Percentiles rank a stretch among this genome's conserved stretches.
Evolutionary conservation across 2,113 vertebrate genomes (phyloP).

Genomic region (Ciconia boyciana): DNA sequence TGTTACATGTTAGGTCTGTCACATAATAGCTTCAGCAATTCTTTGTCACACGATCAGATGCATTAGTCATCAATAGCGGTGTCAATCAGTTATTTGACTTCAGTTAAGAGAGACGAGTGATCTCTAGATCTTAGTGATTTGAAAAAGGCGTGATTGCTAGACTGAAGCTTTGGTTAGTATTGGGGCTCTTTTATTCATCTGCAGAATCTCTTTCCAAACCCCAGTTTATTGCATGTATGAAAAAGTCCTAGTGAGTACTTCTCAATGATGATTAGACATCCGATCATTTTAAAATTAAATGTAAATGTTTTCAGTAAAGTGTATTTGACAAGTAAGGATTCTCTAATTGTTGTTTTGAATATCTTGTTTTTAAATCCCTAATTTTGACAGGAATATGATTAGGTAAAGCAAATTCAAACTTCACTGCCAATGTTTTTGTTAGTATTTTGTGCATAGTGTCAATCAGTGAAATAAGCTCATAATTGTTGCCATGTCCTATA

Average conservation of each 20-base stretch:
- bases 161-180: neutral
- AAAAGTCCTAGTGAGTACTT: neutral
- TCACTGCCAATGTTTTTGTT: constrained; percentile 12
- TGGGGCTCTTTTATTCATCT: neutral
- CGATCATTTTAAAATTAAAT: neutral
- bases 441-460: constrained; percentile 7
- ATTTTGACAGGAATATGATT: neutral
- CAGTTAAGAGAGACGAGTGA: neutral
- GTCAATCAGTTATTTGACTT: neutral
- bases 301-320: neutral
- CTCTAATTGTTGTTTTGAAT: neutral
- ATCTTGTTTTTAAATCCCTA: neutral
- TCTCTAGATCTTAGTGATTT: neutral
- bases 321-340: neutral
- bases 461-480: constrained; percentile 48
- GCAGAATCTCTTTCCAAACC: neutral
- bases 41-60: neutral
- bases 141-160: neutral
- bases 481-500: constrained; percentile 11
- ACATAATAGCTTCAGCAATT: neutral
- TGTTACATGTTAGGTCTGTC: neutral
- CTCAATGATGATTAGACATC: neutral
- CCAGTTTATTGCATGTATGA: neutral
- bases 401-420: constrained; percentile 37
- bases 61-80: neutral